These are phyloP conservation scores for Tigriopus californicus DNA, from an alignment of 2,888 invertebrate species.

Conservation along the genomic window DNA sequence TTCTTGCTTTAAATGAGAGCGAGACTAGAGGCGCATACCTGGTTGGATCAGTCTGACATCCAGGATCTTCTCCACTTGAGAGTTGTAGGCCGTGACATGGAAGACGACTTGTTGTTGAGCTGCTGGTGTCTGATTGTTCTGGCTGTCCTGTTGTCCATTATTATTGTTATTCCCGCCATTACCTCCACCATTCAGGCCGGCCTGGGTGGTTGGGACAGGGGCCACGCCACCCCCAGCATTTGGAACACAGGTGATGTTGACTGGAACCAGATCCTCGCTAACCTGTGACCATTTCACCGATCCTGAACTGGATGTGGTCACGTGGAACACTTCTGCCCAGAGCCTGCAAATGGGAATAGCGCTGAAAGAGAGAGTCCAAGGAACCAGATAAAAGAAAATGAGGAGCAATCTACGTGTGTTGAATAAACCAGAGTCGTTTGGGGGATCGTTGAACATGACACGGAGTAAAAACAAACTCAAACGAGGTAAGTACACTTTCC, in stretches of 20 bases:
- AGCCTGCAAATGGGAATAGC: slow-evolving; percentile 41
- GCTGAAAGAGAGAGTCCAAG: not conserved
- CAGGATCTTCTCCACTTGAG: slow-evolving; percentile 93
- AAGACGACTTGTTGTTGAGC: slow-evolving; percentile 66
- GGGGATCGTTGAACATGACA: too few species aligned
- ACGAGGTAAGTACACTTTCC: too few species aligned
- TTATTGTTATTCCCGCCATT: not conserved
- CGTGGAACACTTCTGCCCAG: slow-evolving; percentile 97
- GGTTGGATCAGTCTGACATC: slow-evolving; percentile 92
- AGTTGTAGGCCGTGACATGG: slow-evolving; percentile 96
- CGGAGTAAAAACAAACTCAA: too few species aligned
- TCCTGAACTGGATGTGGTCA: slow-evolving; percentile 76
- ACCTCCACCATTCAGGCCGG: not conserved
- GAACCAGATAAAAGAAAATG: not conserved
- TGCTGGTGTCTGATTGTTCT: too few species aligned
- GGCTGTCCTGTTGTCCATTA: slow-evolving; percentile 40
- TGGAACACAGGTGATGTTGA: slow-evolving; percentile 83
- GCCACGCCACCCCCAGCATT: slow-evolving; percentile 14
- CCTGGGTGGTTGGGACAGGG: not conserved
- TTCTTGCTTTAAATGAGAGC: too few species aligned
- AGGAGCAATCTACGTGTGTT: too few species aligned
- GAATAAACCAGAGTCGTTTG: too few species aligned
- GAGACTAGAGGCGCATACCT: too few species aligned
- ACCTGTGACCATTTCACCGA: slow-evolving; percentile 94
- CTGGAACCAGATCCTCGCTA: slow-evolving; percentile 92